Evolutionary conservation across 2,113 vertebrate species (phyloP), one percentile per base, ranked within the genome.

Genomic region (Haplotaxodon microlepis): DNA sequence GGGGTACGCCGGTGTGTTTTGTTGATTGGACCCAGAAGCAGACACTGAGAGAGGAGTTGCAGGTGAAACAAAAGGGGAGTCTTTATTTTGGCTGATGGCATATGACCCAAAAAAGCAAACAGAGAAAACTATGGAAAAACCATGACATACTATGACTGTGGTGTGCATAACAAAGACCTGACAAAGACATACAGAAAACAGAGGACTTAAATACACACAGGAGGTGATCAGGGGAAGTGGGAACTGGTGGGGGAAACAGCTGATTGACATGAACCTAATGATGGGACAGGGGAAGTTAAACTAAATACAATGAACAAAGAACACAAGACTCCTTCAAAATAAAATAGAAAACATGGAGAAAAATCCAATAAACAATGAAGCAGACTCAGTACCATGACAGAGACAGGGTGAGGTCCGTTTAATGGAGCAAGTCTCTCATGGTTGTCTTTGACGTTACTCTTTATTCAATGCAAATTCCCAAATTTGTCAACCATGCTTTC

Each of bases 111-210:
- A 9, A 2, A 59, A 59, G 8, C 56, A 29, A 59, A 29, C 24
- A 59, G 56, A 4, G 8, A 59, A 59, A 2, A 29, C 56, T 5
- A 29, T 16, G 3, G 1, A 6, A 27, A 57, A 0, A 1, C 5
- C 5, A 61, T 19, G 29, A 61, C 6, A 0, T 0, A 61, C 16
- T 19, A 19, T 31, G 8, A 61, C 59, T 63, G 9, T 19, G 6
- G 2, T 2, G 6, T 36, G 59, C 16, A 11, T 63, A 4, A 36
- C 9, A 63, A 34, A 19, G 16, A 61, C 9, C 16, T 34, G 29
- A 34, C 2, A 34, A 61, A 34, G 16, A 7, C 16, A 34, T 19
- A 63, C 31, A 19, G 2, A 63, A 36, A 36, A 63, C 59, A 36
- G 9, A 63, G 59, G 59, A 19, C 59, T 36, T 63, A 34, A 63